phyloP scores from a whole-genome alignment of 2,888 invertebrate genomes.

The Petrolisthes manimaculis region DNA sequence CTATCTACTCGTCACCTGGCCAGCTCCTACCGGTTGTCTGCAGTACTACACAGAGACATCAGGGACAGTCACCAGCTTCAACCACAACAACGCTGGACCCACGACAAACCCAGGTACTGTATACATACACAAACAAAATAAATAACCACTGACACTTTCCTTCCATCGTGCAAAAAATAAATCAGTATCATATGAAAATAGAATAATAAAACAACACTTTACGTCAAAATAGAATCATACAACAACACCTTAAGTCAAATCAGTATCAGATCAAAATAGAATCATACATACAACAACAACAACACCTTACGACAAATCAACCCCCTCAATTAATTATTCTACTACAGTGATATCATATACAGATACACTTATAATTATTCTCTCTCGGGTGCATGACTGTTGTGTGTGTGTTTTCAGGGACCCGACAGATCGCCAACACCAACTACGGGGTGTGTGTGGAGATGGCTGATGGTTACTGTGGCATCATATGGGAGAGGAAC shows the following conservation, averaged over 20 bases:
- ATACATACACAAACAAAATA: neutral
- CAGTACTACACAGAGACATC: constrained; percentile 59
- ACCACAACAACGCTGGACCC: constrained; percentile 18
- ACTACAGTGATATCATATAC: no score
- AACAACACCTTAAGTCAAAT: no score
- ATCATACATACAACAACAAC: no score
- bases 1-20: neutral
- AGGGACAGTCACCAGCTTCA: constrained; percentile 58
- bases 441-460: constrained; percentile 84
- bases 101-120: neutral
- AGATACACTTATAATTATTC: no score
- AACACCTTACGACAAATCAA: no score
- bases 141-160: neutral
- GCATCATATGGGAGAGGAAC: constrained; percentile 76
- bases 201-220: neutral
- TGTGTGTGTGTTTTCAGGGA: constrained; percentile 73
- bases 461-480: constrained; percentile 80
- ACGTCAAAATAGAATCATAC: no score
- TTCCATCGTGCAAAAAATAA: no score
- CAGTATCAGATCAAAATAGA: no score
- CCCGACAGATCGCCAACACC: constrained; percentile 79
- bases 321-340: no score
- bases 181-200: neutral
- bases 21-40: constrained; percentile 62
- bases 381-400: no score